Evolutionary conservation across 2,113 vertebrate genomes (phyloP), one percentile per base, ranked within the genome.

Genomic region (Peromyscus polionotus): DNA sequence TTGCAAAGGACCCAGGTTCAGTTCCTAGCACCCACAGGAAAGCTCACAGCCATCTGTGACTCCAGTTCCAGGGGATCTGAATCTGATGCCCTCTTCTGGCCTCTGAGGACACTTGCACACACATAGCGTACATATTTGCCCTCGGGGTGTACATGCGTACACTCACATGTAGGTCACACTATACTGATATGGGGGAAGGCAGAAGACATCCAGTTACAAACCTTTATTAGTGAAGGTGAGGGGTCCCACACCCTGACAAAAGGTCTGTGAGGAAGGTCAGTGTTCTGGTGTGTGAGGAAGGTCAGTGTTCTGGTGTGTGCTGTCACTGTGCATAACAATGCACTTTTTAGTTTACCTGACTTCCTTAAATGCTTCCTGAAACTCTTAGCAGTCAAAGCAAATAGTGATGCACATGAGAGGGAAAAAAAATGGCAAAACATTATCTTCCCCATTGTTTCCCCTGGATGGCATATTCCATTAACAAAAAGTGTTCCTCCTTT

Each of bases 291-390:
- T 73, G 33, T 28, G 42, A 68, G 57, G 26, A 61, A 33, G 2
- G 6, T 57, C 31, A 67, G 36, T 57, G 36, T 24, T 57, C 54
- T 73, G 31, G 19, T 83, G 19, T 73, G 33, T 28, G 42, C 22
- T 90, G 93, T 94, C 16, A 16, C 95, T 88, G 42, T 39, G 5
- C 75, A 57, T n/a, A 67, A 95, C 68, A 51, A 92, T 92, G 70
- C 84, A 57, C 84, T 54, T 93, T 94, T 80, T 33, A 91, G 19
- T 4, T 95, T 45, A 90, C 67, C 45, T 76, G 61, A 86, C 65
- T 95, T 93, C 94, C 63, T 76, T 36, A 59, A 79, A n/a, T 95
- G 36, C 61, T 79, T 81, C 31, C n/a, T 17, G 31, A 81, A 39
- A 77, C 33, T 26, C 61, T 91, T 73, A 84, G 42, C n/a, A 42